Evolutionary conservation across 64 coral and sea anemone species (phyloP).

Genomic region (Dendrophyllia cribrosa): DNA sequence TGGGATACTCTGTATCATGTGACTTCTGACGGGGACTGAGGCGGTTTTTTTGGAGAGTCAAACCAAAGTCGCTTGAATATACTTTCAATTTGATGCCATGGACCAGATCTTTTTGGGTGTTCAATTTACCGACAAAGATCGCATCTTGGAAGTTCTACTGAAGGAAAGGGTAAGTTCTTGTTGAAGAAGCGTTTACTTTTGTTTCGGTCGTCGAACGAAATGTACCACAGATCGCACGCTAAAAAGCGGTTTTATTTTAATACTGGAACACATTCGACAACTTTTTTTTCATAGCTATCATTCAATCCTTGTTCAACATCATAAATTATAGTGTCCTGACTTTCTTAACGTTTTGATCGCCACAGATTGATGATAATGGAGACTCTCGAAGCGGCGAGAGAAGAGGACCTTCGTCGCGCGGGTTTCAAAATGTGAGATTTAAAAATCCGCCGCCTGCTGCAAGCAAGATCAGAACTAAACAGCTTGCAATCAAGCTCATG

Average conservation of each 20-base stretch:
- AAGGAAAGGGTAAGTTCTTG: neutral
- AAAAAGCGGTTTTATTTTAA: no score
- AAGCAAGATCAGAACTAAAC: neutral
- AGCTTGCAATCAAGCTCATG: neutral
- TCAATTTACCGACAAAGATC: constrained; percentile 12
- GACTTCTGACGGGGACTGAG: neutral
- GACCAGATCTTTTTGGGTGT: neutral
- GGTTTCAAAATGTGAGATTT: constrained; percentile 38
- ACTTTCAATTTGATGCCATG: no score
- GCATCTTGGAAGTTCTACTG: constrained; percentile 3
- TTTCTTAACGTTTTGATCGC: constrained; percentile 21
- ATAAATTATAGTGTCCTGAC: constrained; percentile 10
- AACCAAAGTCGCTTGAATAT: neutral
- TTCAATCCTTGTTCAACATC: neutral
- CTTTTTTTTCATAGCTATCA: no score
- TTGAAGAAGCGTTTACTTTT: neutral
- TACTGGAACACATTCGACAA: no score
- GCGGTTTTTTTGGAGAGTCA: constrained; percentile 5
- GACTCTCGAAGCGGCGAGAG: neutral
- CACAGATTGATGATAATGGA: constrained; percentile 42
- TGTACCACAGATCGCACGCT: no score
- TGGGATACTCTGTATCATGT: constrained; percentile 7
- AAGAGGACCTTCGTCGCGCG: constrained; percentile 6
- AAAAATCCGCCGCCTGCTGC: constrained; percentile 9
- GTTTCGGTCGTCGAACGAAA: no score